Base-by-base conservation (phyloP, 2,113 vertebrate species). In the Syrmaticus mikado region DNA sequence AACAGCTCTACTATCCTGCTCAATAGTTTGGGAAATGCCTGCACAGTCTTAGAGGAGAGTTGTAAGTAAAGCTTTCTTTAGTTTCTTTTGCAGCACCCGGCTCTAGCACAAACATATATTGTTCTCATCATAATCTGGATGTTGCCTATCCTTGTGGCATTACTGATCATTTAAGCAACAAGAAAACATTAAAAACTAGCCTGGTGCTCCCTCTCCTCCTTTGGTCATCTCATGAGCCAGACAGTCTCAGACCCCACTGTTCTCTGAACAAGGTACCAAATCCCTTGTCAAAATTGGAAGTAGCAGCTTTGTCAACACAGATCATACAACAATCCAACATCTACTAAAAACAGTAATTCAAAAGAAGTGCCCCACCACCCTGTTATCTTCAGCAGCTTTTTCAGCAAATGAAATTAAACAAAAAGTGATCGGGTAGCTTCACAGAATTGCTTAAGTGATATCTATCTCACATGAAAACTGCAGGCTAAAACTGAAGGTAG, bases 31-130 rank as follows among this genome's bases (percentile, higher is more conserved):
- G 28, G 30, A 82, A 65, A 55, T 30, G 7, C 9, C 21, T 19
- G 6, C 10, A 18, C 15, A 30, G 11, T 1, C 0, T 38, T 9
- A 62, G 45, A 24, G 27, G 25, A 15, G n/a, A 1, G 2, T 41
- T 76, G 0, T 2, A 34, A 36, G 7, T 50, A 60, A 74, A 92
- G 22, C 2, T 34, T 62, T 20, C 24, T n/a, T 22, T 5, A 2
- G 50, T 65, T 82, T 24, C 19, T 82, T 70, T 45, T 87, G n/a
- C 13, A 57, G 43, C 27, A 65, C 10, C 21, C 36, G 5, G 25
- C 11, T 14, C 12, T 1, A 50, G 58, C 32, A 61, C 5, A 40
- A 76, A 55, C 5, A 16, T 1, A 25, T n/a, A 32, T 8, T 62
- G 34, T 30, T 79, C 30, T 38, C 40, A 66, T 46, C 27, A 21